Evolutionary conservation across 2,797 vertebrate species (phyloP).

Genomic region (Acropternis orthonyx): DNA sequence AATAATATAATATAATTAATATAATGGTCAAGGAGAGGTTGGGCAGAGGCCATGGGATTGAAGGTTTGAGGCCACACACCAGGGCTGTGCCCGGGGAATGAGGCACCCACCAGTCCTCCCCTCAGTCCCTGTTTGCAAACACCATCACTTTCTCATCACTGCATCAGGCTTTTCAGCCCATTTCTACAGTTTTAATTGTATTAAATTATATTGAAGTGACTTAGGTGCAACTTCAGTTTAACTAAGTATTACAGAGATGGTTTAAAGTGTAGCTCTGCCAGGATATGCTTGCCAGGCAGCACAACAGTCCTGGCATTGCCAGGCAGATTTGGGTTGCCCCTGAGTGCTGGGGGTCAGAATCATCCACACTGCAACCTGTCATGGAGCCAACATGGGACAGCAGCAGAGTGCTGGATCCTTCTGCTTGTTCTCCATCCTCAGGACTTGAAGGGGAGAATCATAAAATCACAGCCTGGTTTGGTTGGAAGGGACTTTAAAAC

Average conservation of each 20-base stretch:
- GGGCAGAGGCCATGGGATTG: background rate
- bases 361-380: fast-evolving
- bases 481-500: background rate
- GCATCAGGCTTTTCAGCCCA: background rate
- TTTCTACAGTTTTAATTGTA: background rate
- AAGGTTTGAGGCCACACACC: fast-evolving
- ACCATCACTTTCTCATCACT: fast-evolving
- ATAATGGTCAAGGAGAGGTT: too few relatives aligned
- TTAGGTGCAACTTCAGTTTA: background rate
- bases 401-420: background rate
- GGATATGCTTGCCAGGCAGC: background rate
- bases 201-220: background rate
- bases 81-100: background rate
- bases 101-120: background rate
- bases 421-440: background rate
- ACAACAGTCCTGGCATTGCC: background rate
- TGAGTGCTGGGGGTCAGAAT: background rate
- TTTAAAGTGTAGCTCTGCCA: background rate
- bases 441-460: background rate
- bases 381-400: fast-evolving
- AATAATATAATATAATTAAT: too few relatives aligned
- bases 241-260: background rate
- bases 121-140: background rate
- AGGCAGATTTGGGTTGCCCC: background rate
- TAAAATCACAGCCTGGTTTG: background rate